Percentiles rank a stretch among this genome's conserved stretches.
phyloP scores from a whole-genome alignment of 2,113 vertebrate genomes.

The Podilymbus podiceps region DNA sequence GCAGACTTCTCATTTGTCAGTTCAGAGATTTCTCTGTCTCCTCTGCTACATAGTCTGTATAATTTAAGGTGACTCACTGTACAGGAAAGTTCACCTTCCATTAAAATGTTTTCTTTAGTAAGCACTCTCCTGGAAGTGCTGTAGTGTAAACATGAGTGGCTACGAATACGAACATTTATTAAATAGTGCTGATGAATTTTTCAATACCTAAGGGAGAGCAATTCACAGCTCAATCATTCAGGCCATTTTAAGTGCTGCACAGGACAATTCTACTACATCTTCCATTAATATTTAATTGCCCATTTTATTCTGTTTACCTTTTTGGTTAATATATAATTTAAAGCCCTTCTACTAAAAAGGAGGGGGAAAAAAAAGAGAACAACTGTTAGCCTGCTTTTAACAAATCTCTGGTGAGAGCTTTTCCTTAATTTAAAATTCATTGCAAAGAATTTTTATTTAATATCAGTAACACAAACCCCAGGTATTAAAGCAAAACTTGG shows the following conservation, averaged over 20 bases:
- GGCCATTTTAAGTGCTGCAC: slow-evolving; percentile 81
- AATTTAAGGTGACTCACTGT: slow-evolving; percentile 82
- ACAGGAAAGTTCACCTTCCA: slow-evolving; percentile 81
- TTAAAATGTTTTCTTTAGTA: slow-evolving; percentile 86
- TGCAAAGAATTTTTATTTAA: slow-evolving; percentile 74
- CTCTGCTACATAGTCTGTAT: slow-evolving; percentile 64
- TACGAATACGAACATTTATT: slow-evolving; percentile 83
- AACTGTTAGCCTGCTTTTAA: slow-evolving; percentile 82
- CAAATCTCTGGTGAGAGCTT: slow-evolving; percentile 80
- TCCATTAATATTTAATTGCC: slow-evolving; percentile 85
- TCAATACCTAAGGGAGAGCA: slow-evolving; percentile 82
- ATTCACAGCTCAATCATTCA: slow-evolving; percentile 86
- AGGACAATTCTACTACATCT: slow-evolving; percentile 86
- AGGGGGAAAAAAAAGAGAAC: slow-evolving; percentile 30
- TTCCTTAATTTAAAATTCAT: slow-evolving; percentile 79
- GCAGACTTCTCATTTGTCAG: slow-evolving; percentile 66
- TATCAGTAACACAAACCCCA: slow-evolving; percentile 71
- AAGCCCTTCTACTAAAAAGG: slow-evolving; percentile 76
- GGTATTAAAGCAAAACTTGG: slow-evolving; percentile 74
- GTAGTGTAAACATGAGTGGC: slow-evolving; percentile 83
- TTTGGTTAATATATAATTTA: slow-evolving; percentile 88
- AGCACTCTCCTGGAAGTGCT: slow-evolving; percentile 82
- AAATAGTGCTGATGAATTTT: slow-evolving; percentile 86
- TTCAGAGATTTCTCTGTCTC: slow-evolving; percentile 73
- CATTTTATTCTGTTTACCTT: slow-evolving; percentile 89